Conservation (phyloP, 2,888 invertebrate species). For the Drosophila lutescens region DNA sequence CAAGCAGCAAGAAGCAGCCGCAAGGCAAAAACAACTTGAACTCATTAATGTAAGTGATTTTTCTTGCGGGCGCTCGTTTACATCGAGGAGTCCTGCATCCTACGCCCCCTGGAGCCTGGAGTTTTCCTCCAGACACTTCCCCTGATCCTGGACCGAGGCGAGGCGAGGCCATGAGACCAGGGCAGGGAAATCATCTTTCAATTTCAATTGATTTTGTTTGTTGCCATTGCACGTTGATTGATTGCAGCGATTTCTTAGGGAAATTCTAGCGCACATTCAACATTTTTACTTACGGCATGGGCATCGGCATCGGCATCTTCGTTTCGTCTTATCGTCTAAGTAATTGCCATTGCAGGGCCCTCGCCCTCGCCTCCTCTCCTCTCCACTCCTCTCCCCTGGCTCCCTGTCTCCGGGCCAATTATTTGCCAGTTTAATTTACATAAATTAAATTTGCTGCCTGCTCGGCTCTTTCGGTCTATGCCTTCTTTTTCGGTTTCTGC, state of each 20-base stretch:
- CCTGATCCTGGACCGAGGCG: conserved; percentile 5
- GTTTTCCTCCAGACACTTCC: conserved; percentile 9
- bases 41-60: conserved; percentile 80
- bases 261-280: conserved; percentile 51
- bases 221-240: conserved; percentile 75
- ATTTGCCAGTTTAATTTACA: conserved; percentile 62
- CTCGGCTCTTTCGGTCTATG: conserved; percentile 21
- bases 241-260: conserved; percentile 76
- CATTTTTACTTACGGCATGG: conserved; percentile 36
- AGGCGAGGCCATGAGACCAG: conserved; percentile 14
- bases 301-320: conserved; percentile 37
- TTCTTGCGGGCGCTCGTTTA: conserved; percentile 68
- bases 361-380: too few species aligned
- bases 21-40: conserved; percentile 76
- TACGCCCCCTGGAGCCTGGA: not conserved
- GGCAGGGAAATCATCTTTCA: conserved; percentile 74
- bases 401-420: conserved; percentile 50
- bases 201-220: conserved; percentile 80
- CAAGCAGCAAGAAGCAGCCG: conserved; percentile 55
- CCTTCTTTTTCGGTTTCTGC: not conserved
- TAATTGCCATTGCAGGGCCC: conserved; percentile 63
- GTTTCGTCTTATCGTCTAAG: conserved; percentile 60
- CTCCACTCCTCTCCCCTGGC: not conserved
- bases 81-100: conserved; percentile 20
- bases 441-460: conserved; percentile 56